Evolutionary conservation across 2,113 vertebrate species (phyloP).

Genomic region (Rhodinocichla rosea): DNA sequence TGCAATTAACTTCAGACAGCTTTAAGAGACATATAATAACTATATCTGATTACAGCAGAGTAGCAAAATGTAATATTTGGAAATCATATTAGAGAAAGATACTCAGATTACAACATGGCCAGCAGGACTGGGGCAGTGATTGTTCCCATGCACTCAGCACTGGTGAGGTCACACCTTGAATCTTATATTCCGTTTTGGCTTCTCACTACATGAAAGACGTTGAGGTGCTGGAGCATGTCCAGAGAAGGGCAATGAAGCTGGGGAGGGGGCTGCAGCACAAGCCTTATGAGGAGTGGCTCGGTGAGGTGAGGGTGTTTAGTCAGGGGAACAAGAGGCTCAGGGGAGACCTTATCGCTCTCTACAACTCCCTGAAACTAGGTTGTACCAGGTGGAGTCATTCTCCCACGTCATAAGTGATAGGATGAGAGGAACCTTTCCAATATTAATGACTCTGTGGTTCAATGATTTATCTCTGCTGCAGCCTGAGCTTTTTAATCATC

Average conservation of each 20-base stretch:
- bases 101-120: background rate
- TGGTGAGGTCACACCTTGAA: background rate
- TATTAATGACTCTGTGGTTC: background rate
- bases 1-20: background rate
- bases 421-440: background rate
- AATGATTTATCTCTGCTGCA: background rate
- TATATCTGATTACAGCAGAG: background rate
- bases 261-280: background rate
- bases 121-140: background rate
- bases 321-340: background rate
- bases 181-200: background rate
- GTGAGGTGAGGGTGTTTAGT: background rate
- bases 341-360: fast-evolving
- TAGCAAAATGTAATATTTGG: background rate
- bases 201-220: background rate
- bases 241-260: background rate
- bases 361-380: background rate
- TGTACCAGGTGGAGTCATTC: background rate
- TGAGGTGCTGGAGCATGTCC: background rate
- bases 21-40: background rate
- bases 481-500: background rate
- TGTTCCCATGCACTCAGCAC: background rate
- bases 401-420: background rate
- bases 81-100: background rate
- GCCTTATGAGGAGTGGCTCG: background rate